Evolutionary conservation across 92 coral and sea anemone species (phyloP), one percentile per base, ranked within the genome.

Genomic region (Epizoanthus scotinus): DNA sequence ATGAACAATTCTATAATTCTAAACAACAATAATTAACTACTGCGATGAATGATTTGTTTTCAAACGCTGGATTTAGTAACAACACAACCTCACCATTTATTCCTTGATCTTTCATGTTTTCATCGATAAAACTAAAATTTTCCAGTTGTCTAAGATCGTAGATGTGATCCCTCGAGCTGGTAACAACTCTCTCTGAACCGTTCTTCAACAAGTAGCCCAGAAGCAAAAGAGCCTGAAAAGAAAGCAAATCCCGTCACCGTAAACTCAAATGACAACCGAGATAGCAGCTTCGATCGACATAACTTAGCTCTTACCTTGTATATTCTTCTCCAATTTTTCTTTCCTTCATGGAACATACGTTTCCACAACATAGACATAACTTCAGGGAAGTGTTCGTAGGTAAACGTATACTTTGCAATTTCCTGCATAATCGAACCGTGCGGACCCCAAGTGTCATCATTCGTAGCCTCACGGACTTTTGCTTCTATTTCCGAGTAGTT

Each of bases 281-380:
- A 8, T 44, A 44, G 10, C 52, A 9, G 52, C 15, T 44, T 44
- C 52, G 44, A 19, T 20, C 25, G 65, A 58, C 52, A 47, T 8
- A 55, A 24, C 17, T 27, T n/a, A 15, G 34, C 28, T 6, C 89
- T 19, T 52, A 95, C 99, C 99, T 95, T 95, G 90, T 95, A 95
- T 55, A 88, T 84, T 40, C 99, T 87, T 67, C 99, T 85, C 99
- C 99, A 95, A 68, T 95, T 89, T 86, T 91, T 93, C 79, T 84
- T 95, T 67, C 73, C 67, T 82, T 95, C 99, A 84, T 93, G 98
- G 15, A 95, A 89, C 96, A 95, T 87, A 59, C 99, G 87, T 83
- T 91, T 95, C 99, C 99, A 95, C 13, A 95, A 84, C 99, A 95
- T 95, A 3, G 99, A 93, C 99, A 95, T 91, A 9, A 95, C 99